phyloP scores from a whole-genome alignment of 2,888 invertebrate genomes.

The Podotricha telesiphe region DNA sequence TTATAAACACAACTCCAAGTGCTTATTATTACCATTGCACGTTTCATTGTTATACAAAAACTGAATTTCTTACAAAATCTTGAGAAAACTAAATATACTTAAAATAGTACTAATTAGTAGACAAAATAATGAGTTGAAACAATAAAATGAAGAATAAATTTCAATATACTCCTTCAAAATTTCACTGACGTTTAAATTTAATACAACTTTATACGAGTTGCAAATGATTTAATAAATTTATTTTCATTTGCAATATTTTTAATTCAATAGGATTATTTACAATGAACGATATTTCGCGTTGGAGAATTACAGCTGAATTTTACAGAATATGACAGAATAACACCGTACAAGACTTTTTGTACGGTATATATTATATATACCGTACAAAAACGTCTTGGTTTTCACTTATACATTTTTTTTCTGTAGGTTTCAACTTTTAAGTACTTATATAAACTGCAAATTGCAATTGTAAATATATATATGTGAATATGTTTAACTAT shows the following conservation, averaged over 20 bases:
- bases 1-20: background rate
- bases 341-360: no score
- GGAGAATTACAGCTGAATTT: background rate
- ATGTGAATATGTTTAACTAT: no score
- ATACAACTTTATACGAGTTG: background rate
- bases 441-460: no score
- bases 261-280: conserved; percentile 18
- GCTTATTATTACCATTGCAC: no score
- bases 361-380: no score
- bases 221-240: background rate
- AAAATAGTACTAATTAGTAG: conserved; percentile 7
- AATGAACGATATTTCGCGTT: conserved; percentile 2
- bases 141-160: background rate
- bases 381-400: no score
- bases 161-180: background rate
- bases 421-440: no score
- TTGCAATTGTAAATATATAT: no score
- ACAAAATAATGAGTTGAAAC: background rate
- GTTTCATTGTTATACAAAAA: no score
- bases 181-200: background rate
- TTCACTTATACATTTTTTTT: no score
- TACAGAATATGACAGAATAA: no score
- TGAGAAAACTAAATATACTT: background rate
- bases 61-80: conserved; percentile 4
- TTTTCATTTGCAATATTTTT: conserved; percentile 4